A percentile compares a stretch with the other conserved stretches of the same genome.
Evolutionary conservation across 2,888 invertebrate genomes (phyloP).

Genomic region (Acanthacorydalis orientalis): DNA sequence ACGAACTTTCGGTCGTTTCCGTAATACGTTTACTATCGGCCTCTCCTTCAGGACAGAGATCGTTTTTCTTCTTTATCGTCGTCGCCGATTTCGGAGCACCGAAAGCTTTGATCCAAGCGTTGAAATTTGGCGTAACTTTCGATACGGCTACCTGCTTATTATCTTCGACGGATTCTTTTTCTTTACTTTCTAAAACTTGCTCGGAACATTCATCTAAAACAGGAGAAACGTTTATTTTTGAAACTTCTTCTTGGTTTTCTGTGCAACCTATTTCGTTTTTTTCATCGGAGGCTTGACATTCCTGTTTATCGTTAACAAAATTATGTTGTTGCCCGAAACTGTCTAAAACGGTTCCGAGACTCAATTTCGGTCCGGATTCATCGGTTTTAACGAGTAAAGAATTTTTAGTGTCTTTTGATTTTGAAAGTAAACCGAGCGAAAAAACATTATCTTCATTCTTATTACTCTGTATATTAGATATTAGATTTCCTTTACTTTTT

Average conservation of each 20-base stretch:
- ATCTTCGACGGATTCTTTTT: slow-evolving; percentile 15
- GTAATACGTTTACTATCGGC: neutral
- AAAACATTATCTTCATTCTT: slow-evolving; percentile 37
- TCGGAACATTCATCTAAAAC: slow-evolving; percentile 7
- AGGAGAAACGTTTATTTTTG: slow-evolving; percentile 18
- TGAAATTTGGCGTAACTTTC: slow-evolving; percentile 68
- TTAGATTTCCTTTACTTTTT: slow-evolving; percentile 72
- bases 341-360: slow-evolving; percentile 67
- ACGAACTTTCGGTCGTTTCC: neutral
- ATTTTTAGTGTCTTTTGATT: slow-evolving; percentile 39
- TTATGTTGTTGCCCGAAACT: slow-evolving; percentile 54
- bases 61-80: slow-evolving; percentile 32
- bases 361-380: slow-evolving; percentile 62
- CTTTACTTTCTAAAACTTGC: slow-evolving; percentile 14
- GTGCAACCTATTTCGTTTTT: slow-evolving; percentile 16
- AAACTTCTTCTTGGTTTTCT: slow-evolving; percentile 15
- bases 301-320: slow-evolving; percentile 32
- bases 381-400: slow-evolving; percentile 39
- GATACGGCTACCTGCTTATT: slow-evolving; percentile 14
- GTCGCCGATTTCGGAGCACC: slow-evolving; percentile 57
- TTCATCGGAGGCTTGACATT: slow-evolving; percentile 24
- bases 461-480: slow-evolving; percentile 44
- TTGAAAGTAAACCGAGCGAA: slow-evolving; percentile 34
- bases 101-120: slow-evolving; percentile 86
- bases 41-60: neutral